These are phyloP conservation scores for Polyommatus icarus DNA, from an alignment of 2,888 invertebrate genomes.

Conservation along the genomic window DNA sequence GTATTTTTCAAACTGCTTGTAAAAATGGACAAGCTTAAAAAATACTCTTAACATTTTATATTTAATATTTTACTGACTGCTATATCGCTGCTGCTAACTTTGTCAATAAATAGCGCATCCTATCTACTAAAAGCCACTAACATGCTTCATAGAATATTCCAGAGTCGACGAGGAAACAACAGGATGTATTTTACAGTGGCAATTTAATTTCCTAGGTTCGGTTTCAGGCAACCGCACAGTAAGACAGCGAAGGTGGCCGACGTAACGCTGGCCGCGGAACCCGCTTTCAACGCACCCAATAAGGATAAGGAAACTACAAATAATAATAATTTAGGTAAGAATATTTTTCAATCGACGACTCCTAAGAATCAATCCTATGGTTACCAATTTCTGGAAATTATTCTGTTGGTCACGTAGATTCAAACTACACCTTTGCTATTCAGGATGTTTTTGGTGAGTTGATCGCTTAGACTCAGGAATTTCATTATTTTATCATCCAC, in stretches of 20 bases:
- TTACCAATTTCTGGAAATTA: not conserved
- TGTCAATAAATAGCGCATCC: not conserved
- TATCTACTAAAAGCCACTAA: not conserved
- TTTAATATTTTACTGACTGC: not conserved
- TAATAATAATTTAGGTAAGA: conserved; percentile 75
- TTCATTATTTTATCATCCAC: not conserved
- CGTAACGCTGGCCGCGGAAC: conserved; percentile 74
- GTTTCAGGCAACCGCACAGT: conserved; percentile 85
- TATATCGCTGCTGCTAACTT: not conserved
- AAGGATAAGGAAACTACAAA: conserved; percentile 76
- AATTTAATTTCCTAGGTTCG: conserved; percentile 77
- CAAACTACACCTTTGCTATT: not conserved
- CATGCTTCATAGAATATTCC: conserved; percentile 15
- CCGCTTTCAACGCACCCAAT: conserved; percentile 61
- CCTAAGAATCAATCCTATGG: conserved; percentile 3
- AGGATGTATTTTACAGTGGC: conserved; percentile 37
- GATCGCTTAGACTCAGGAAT: not conserved
- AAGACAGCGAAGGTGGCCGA: conserved; percentile 86
- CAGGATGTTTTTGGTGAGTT: not conserved
- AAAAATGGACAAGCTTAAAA: not conserved
- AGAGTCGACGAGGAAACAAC: not conserved
- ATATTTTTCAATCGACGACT: conserved; percentile 34
- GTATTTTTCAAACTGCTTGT: not conserved
- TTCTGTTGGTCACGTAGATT: no score
- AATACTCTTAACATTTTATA: not conserved